A percentile compares a stretch with the other conserved stretches of the same genome.
phyloP scores from a whole-genome alignment of 2,113 vertebrate genomes.

The Labrus mixtus region DNA sequence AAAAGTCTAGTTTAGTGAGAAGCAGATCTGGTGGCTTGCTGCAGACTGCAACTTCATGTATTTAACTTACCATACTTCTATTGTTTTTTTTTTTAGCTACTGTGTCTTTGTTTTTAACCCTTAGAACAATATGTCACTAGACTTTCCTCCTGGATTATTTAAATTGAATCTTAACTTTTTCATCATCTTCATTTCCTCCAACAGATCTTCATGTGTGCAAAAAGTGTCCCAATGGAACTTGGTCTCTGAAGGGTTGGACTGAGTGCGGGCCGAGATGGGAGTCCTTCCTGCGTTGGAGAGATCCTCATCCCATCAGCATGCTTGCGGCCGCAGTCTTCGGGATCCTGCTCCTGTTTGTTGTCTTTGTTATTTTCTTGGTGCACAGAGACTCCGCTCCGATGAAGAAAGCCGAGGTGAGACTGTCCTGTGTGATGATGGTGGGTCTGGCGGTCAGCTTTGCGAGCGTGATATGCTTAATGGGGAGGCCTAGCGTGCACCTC shows the following conservation, averaged over 20 bases:
- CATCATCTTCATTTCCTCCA: neutral
- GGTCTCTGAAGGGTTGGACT: slow-evolving; percentile 56
- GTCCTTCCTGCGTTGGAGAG: slow-evolving; percentile 67
- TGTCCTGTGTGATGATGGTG: slow-evolving; percentile 70
- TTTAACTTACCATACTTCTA: no score
- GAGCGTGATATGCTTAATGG: slow-evolving; percentile 76
- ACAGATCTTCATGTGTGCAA: slow-evolving; percentile 72
- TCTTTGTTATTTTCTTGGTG: slow-evolving; percentile 55
- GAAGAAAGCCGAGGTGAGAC: slow-evolving; percentile 61
- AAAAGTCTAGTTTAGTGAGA: no score
- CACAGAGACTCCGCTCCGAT: slow-evolving; percentile 59
- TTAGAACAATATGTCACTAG: no score
- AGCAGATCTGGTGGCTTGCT: no score
- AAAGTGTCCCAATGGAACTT: slow-evolving; percentile 55
- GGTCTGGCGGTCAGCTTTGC: slow-evolving; percentile 75
- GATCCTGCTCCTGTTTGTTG: slow-evolving; percentile 55
- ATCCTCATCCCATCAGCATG: slow-evolving; percentile 67
- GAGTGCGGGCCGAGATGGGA: slow-evolving; percentile 36
- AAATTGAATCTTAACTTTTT: no score
- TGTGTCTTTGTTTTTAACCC: no score
- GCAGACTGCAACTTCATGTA: no score
- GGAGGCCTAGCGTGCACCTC: slow-evolving; percentile 55
- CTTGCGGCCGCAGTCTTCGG: slow-evolving; percentile 60
- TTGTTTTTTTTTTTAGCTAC: no score
- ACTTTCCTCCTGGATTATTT: no score